Evolutionary conservation across 1,140 invertebrate species (phyloP).

Genomic region (Stenopsyche tienmushanensis): DNA sequence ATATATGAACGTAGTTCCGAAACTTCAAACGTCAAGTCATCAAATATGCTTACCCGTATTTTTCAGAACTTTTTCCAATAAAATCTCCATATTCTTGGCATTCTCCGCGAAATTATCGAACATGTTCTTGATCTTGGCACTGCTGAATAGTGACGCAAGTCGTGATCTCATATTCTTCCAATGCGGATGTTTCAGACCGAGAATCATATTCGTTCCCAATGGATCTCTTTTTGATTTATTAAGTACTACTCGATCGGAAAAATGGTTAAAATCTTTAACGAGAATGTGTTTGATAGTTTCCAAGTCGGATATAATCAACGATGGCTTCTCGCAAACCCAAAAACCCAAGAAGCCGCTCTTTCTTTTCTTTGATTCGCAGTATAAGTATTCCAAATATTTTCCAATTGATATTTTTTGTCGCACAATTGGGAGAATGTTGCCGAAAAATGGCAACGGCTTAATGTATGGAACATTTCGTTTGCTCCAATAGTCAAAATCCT

Average conservation of each 20-base stretch:
- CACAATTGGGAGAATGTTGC: constrained; percentile 44
- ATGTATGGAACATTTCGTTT: constrained; percentile 44
- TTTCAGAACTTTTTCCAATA: neutral
- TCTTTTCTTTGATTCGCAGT: constrained; percentile 14
- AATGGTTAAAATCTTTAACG: constrained; percentile 35
- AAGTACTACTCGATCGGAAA: constrained; percentile 23
- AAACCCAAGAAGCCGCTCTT: neutral
- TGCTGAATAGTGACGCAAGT: constrained; percentile 45
- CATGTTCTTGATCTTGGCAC: constrained; percentile 30
- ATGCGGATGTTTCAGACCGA: neutral
- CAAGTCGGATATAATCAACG: constrained; percentile 28
- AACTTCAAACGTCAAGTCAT: too few relatives aligned
- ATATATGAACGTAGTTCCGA: too few relatives aligned
- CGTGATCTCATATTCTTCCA: constrained; percentile 46
- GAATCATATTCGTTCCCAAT: constrained; percentile 10
- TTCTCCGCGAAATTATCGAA: neutral
- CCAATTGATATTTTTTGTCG: constrained; percentile 27
- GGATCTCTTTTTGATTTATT: constrained; percentile 29
- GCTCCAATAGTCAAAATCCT: constrained; percentile 51
- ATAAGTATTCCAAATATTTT: constrained; percentile 24
- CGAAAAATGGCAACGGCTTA: constrained; percentile 44
- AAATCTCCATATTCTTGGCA: neutral
- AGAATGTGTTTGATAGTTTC: constrained; percentile 22
- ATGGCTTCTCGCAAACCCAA: constrained; percentile 19
- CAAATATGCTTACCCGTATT: neutral